Percentiles rank a stretch among this genome's conserved stretches.
Conservation (phyloP, 2,888 invertebrate genomes). For the Athrips mouffetella region DNA sequence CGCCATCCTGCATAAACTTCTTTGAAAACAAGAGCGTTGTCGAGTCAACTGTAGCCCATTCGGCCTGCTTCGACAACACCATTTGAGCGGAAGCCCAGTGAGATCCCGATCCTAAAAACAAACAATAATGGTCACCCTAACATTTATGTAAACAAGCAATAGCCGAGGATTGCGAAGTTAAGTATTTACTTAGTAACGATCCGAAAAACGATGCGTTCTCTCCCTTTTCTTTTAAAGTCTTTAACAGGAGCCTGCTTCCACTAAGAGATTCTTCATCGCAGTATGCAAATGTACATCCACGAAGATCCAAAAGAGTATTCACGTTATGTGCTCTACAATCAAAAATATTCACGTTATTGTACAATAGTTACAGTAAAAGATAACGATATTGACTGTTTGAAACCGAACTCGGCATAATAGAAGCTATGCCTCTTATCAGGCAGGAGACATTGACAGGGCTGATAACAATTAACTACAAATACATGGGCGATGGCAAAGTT, state of each 20-base stretch:
- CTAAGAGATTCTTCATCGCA: conserved; percentile 75
- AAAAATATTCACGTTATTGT: conserved; percentile 1
- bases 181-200: conserved; percentile 67
- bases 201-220: conserved; percentile 81
- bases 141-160: too few relatives aligned
- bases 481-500: conserved; percentile 28
- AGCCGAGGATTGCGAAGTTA: too few relatives aligned
- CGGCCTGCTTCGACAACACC: conserved; percentile 79
- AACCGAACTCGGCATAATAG: conserved; percentile 59
- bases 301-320: conserved; percentile 74
- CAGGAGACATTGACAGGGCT: conserved; percentile 58
- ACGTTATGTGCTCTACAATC: conserved; percentile 72
- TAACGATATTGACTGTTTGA: conserved; percentile 38
- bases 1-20: conserved; percentile 75
- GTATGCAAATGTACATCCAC: conserved; percentile 78
- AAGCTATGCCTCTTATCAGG: conserved; percentile 54
- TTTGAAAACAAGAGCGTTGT: conserved; percentile 75
- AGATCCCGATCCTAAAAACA: conserved; percentile 71
- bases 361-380: conserved; percentile 25
- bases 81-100: conserved; percentile 80
- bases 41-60: conserved; percentile 82
- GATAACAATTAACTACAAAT: conserved; percentile 65
- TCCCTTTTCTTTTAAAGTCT: conserved; percentile 73
- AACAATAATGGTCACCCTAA: too few relatives aligned
- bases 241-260: conserved; percentile 74